phyloP scores from a whole-genome alignment of 1,140 invertebrate species.

The Trichogramma pretiosum region DNA sequence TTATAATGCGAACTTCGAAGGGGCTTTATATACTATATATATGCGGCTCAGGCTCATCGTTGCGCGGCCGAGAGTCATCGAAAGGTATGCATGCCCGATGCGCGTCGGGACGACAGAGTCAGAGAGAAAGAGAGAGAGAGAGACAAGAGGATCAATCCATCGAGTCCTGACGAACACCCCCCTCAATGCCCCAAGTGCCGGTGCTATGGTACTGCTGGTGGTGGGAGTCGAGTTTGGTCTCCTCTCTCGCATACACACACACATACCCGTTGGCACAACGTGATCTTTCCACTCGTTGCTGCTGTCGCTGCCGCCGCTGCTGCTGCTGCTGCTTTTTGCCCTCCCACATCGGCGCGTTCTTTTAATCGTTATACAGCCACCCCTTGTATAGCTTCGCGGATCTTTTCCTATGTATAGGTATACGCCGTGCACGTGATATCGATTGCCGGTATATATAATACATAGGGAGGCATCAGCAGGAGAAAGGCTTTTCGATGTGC shows the following conservation, averaged over 20 bases:
- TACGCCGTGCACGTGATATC: too few species aligned
- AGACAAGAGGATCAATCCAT: conserved; percentile 37
- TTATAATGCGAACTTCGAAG: too few species aligned
- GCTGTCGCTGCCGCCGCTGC: neutral
- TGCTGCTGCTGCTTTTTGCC: neutral
- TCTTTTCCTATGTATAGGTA: neutral
- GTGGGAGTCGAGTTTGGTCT: neutral
- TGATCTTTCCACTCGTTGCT: conserved; percentile 11
- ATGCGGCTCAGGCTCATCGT: too few species aligned
- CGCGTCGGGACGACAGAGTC: conserved; percentile 23
- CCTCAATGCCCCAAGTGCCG: too few species aligned
- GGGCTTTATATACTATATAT: too few species aligned
- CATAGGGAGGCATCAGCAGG: too few species aligned
- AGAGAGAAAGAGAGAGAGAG: conserved; percentile 25
- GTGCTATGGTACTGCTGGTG: too few species aligned
- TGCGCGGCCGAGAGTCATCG: neutral
- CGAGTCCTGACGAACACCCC: conserved; percentile 28
- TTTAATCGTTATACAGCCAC: conserved; percentile 17
- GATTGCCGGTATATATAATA: too few species aligned
- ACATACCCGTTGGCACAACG: too few species aligned
- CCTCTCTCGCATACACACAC: neutral
- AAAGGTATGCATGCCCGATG: neutral
- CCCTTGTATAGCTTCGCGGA: neutral
- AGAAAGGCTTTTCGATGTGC: too few species aligned
- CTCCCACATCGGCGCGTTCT: neutral